Evolutionary conservation across 2,888 invertebrate genomes (phyloP).

Genomic region (Tuta absoluta): DNA sequence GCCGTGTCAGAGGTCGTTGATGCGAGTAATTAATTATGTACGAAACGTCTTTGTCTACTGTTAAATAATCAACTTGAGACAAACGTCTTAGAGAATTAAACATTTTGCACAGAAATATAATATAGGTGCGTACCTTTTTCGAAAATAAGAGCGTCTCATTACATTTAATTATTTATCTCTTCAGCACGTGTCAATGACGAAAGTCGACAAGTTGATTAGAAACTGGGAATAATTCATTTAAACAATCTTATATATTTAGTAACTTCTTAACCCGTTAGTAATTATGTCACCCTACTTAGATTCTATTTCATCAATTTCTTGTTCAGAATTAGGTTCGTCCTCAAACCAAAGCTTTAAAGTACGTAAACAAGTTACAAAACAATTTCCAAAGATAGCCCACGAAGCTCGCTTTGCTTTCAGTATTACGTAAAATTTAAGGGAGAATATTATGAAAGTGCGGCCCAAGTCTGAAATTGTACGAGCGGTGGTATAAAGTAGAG

Average conservation of each 20-base stretch:
- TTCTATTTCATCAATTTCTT: too few relatives aligned
- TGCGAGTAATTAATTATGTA: constrained; percentile 15
- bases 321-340: too few relatives aligned
- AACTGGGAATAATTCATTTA: too few relatives aligned
- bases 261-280: too few relatives aligned
- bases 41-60: constrained; percentile 19
- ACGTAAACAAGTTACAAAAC: constrained; percentile 2
- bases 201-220: too few relatives aligned
- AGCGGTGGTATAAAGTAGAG: constrained; percentile 42
- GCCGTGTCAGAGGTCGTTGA: constrained; percentile 1
- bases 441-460: constrained; percentile 43
- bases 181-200: too few relatives aligned
- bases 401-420: constrained; percentile 6
- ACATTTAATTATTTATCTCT: too few relatives aligned
- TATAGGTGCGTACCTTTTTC: too few relatives aligned
- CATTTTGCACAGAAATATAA: too few relatives aligned
- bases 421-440: constrained; percentile 20
- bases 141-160: too few relatives aligned
- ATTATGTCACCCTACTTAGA: too few relatives aligned
- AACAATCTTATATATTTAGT: too few relatives aligned
- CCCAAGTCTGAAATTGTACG: constrained; percentile 42
- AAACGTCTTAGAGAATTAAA: constrained; percentile 1
- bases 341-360: neutral
- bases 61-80: constrained; percentile 21
- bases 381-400: constrained; percentile 7